phyloP scores from a whole-genome alignment of 2,888 invertebrate genomes.

The Temnothorax ravouxi region DNA sequence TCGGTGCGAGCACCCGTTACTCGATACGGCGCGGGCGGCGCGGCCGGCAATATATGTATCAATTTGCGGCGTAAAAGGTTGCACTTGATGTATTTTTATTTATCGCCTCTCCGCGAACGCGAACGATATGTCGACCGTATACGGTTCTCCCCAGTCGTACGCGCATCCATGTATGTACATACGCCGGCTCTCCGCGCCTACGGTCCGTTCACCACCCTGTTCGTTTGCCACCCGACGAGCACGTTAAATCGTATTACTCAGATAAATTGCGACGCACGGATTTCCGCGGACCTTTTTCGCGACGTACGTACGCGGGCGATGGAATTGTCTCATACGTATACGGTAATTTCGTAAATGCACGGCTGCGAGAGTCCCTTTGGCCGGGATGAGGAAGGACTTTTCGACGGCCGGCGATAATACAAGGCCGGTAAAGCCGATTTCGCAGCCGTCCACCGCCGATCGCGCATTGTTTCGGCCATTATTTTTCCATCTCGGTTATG shows the following conservation, averaged over 20 bases:
- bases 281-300: constrained; percentile 76
- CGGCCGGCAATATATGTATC: constrained; percentile 76
- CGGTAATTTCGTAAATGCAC: constrained; percentile 72
- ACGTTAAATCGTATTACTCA: constrained; percentile 82
- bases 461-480: constrained; percentile 49
- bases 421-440: constrained; percentile 69
- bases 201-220: constrained; percentile 58
- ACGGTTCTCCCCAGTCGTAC: constrained; percentile 54
- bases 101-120: constrained; percentile 78
- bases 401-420: constrained; percentile 60
- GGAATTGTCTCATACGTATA: constrained; percentile 79
- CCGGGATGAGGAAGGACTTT: constrained; percentile 61
- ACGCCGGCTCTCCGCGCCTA: constrained; percentile 42
- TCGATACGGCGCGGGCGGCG: constrained; percentile 48
- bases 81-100: constrained; percentile 84
- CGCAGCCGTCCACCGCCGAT: constrained; percentile 54
- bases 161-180: constrained; percentile 56
- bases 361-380: constrained; percentile 58
- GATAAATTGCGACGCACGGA: constrained; percentile 82
- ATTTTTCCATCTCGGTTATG: constrained; percentile 67
- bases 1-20: constrained; percentile 68
- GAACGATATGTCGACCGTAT: constrained; percentile 61
- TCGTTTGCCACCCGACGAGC: constrained; percentile 63
- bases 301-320: constrained; percentile 69
- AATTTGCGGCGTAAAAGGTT: constrained; percentile 81